phyloP scores from a whole-genome alignment of 2,113 vertebrate genomes.

The Heptranchias perlo region DNA sequence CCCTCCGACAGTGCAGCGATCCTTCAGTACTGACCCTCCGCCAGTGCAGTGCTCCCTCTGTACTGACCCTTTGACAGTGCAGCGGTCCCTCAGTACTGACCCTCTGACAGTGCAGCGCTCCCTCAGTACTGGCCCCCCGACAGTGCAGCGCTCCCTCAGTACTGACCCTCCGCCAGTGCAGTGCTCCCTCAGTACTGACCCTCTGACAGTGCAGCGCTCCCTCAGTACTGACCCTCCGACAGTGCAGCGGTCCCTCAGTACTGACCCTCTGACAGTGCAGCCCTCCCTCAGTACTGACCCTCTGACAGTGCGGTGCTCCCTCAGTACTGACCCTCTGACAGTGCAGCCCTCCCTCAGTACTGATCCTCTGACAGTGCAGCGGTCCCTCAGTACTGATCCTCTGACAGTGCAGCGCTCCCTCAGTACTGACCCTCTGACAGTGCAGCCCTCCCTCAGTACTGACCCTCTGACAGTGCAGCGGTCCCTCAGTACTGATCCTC shows the following conservation, averaged over 20 bases:
- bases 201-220: no score
- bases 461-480: no score
- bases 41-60: no score
- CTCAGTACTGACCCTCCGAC: neutral
- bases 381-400: neutral
- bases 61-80: neutral
- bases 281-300: no score
- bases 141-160: no score
- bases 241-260: neutral
- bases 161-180: no score
- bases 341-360: neutral
- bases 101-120: neutral
- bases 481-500: no score
- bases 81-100: neutral
- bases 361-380: neutral
- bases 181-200: neutral
- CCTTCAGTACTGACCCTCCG: neutral
- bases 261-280: neutral
- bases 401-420: no score
- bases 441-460: no score
- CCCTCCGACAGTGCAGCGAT: neutral
- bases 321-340: neutral
- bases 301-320: neutral
- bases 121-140: no score
- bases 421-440: no score